Percentiles rank a stretch among this genome's conserved stretches.
Evolutionary conservation across 2,113 vertebrate species (phyloP).

Genomic region (Tauraco erythrolophus): DNA sequence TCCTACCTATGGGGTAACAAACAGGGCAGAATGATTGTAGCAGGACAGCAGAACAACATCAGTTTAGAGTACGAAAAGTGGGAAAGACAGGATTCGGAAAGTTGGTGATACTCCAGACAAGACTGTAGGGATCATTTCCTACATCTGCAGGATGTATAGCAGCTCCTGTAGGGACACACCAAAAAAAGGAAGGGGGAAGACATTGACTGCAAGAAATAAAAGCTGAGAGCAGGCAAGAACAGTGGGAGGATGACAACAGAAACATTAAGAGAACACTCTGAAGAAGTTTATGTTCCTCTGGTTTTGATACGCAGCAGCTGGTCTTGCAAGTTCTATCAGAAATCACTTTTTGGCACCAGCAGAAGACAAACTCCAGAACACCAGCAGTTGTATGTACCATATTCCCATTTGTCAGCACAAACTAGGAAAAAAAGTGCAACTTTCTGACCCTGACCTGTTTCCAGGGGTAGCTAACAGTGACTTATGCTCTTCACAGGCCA

Average conservation of each 20-base stretch:
- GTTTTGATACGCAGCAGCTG: neutral
- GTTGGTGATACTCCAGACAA: neutral
- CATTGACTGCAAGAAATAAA: neutral
- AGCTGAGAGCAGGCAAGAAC: neutral
- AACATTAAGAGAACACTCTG: neutral
- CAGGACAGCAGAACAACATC: neutral
- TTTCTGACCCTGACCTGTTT: neutral
- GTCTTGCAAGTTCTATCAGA: neutral
- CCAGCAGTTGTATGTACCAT: neutral
- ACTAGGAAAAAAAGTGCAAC: neutral
- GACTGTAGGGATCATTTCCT: neutral
- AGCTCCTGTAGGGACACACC: neutral
- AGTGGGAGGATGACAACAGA: neutral
- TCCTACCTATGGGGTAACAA: neutral
- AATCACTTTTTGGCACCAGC: fast-evolving
- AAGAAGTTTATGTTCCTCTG: neutral
- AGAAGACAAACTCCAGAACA: neutral
- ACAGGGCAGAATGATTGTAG: neutral
- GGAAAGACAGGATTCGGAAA: neutral
- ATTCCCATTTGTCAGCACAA: neutral
- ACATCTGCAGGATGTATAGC: neutral
- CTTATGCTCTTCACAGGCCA: neutral
- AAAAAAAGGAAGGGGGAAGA: neutral
- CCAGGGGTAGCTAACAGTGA: neutral
- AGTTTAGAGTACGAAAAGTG: neutral